Base-by-base conservation (phyloP, 2,797 vertebrate species). In the Halcyon leucocephala region DNA sequence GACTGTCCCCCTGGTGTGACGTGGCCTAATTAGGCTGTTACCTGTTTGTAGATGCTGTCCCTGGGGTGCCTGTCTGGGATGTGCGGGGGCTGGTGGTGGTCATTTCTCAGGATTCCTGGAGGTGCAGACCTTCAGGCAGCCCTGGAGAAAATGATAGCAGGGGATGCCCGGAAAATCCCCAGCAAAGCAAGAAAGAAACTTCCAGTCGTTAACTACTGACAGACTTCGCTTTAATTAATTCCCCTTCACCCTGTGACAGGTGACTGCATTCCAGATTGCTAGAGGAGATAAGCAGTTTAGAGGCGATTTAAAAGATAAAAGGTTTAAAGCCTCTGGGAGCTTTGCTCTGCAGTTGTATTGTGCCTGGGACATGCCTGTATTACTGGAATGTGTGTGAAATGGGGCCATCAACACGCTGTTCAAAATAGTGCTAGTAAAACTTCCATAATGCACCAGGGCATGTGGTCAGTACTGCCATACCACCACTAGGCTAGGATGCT, bases 231-330 rank as follows among this genome's bases (percentile, higher is more conserved):
- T 65, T 78, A 14, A 29, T 82, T 94, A 91, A 92, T 66, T 92
- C 55, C 44, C 37, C 44, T 31, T 89, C 46, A 29, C 57, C 52
- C 79, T 60, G 18, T 87, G 74, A 49, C 78, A 93, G 64, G 71
- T 87, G 67, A 82, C 55, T 87, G 39, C 28, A 10, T 66, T 80
- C 60, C 74, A 87, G 64, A 74, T 93, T 94, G 84, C 74, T 96
- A 54, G 67, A 73, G 65, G 67, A 81, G 28, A 61, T 91, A 71
- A 96, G 67, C 85, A n/a, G 71, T 89, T 96, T 92, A 90, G 74
- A 72, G 52, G 67, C 64, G 83, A 70, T 74, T 87, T 82, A 74
- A 42, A 66, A 89, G 80, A 58, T 91, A 82, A 51, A 86, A 86
- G 51, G 12, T 92, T 90, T 89, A 94, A 96, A 89, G 48, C 55